Evolutionary conservation across 2,888 invertebrate species (phyloP).

Genomic region (Amiota minor): DNA sequence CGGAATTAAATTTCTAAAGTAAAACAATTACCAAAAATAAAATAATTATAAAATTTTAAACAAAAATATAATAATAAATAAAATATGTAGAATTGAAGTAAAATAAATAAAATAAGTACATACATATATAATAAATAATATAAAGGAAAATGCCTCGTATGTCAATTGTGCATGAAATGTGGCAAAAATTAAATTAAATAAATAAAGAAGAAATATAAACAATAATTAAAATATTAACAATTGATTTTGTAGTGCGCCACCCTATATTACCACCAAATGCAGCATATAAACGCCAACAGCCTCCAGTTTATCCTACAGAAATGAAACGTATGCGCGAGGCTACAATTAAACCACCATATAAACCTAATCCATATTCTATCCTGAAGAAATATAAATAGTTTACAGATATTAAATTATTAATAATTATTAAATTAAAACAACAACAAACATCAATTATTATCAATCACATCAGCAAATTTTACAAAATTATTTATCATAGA

Average conservation of each 20-base stretch:
- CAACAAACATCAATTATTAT: too few relatives aligned
- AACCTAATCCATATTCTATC: constrained; percentile 64
- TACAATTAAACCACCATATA: constrained; percentile 64
- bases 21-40: too few relatives aligned
- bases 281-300: constrained; percentile 65
- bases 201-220: constrained; percentile 24
- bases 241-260: constrained; percentile 65
- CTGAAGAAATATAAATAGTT: constrained; percentile 65
- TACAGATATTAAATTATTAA: too few relatives aligned
- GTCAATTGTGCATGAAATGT: background rate
- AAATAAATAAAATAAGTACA: background rate
- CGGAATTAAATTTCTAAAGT: too few relatives aligned
- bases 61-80: too few relatives aligned
- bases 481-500: too few relatives aligned
- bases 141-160: background rate
- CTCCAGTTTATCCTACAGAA: constrained; percentile 61
- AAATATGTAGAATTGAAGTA: background rate
- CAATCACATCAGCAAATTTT: too few relatives aligned
- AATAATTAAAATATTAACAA: constrained; percentile 22
- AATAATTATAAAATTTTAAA: too few relatives aligned
- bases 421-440: too few relatives aligned
- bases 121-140: constrained; percentile 15
- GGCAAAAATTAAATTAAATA: constrained; percentile 5
- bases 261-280: constrained; percentile 64
- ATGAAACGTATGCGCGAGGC: constrained; percentile 68